Evolutionary conservation across 1,140 invertebrate genomes (phyloP), one percentile per base, ranked within the genome.

Genomic region (Zeugodacus cucurbitae): DNA sequence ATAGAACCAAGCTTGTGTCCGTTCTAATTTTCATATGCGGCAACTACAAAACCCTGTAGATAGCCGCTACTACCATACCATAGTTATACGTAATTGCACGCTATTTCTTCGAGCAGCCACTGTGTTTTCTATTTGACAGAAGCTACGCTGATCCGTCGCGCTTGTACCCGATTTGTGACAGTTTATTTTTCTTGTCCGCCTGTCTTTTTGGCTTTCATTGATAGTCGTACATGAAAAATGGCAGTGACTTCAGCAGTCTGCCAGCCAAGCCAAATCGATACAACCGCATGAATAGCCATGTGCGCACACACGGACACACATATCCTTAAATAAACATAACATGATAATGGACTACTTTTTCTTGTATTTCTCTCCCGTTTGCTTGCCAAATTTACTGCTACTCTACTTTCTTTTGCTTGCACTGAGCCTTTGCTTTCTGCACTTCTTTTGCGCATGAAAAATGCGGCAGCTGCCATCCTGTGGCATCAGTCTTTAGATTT

Each of bases 111-210:
- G 44, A n/a, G 2, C 74, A 22, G 37, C 20, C 41, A 82, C 74
- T 48, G n/a, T 48, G n/a, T 82, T 82, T 41, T 41, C 2, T 22
- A 4, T n/a, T 29, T 48, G 74, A 29, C 41, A 82, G 74, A 48
- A 82, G 74, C 74, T 48, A 41, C 41, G 41, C 41, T 48, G 74
- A 82, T 87, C 37, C 54, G 59, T 34, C n/a, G 20, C 86, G 86
- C 86, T 87, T 59, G 59, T 64, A 44, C 58, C 58, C 86, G 57
- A 87, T 87, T 87, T 59, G 54, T 87, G 54, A 58, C 86, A 59
- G 54, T 64, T 64, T 87, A 58, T 64, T 64, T 87, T 37, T 87
- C 86, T 87, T 59, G 29, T 26, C n/a, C 54, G 32, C 86, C 57
- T 59, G 54, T 37, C 20, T 37, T 54, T 20, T 48, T 82, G 74